Base-by-base conservation (phyloP, 2,113 vertebrate species). In the Urocolius indicus region DNA sequence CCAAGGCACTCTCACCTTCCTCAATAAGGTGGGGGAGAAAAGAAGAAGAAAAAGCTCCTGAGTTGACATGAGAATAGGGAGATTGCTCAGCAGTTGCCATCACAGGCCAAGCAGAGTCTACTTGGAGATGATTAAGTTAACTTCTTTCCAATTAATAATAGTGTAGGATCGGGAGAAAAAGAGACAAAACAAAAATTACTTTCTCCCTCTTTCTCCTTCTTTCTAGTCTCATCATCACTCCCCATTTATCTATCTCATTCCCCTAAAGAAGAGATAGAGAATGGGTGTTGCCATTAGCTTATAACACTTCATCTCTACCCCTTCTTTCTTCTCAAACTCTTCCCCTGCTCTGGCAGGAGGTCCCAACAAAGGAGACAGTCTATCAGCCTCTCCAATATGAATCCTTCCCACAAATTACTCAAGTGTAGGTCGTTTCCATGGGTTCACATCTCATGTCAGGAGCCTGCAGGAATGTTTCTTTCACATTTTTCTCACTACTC, bases 291-390 rank as follows among this genome's bases (percentile, higher is more conserved):
- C 0, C 1, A 11, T 51, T 36, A 19, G 23, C 52, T 61, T 17
- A 23, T 34, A 24, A 57, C 5, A 10, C 2, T 3, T 32, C 4
- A 2, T 45, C 67, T 73, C 23, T 65, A 13, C 11, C 0, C 2
- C 20, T 49, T 29, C 34, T 72, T 72, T 43, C 34, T 43, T 20
- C 29, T 57, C 29, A 23, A 6, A 8, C 13, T 24, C 23, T 41
- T 21, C 29, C 7, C 41, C n/a, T 16, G 19, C 57, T 41, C 41
- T 15, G 20, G 46, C 1, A 0, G 29, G 23, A 20, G 4, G 41
- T 41, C 27, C 38, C 19, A 13, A 11, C 41, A 52, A 2, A 1
- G 16, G 14, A 74, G 5, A 30, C 23, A 24, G 24, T 45, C 38
- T 24, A 41, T 41, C 38, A 41, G 38, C 38, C 2, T 58, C 27